These are phyloP conservation scores for Ctenopoma kingsleyae DNA, from an alignment of 2,797 vertebrate species.

Conservation along the genomic window DNA sequence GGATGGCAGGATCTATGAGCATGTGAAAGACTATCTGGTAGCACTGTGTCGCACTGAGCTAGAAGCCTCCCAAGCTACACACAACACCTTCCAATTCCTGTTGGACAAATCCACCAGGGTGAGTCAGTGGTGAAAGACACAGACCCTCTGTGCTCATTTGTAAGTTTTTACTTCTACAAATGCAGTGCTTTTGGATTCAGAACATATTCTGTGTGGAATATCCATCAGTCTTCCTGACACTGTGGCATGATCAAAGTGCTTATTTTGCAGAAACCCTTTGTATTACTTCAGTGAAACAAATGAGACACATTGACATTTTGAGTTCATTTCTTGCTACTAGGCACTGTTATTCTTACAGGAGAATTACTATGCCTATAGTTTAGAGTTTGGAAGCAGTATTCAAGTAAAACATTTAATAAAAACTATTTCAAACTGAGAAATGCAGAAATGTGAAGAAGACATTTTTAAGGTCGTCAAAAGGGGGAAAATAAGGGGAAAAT, in stretches of 20 bases:
- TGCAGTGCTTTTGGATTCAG: not conserved
- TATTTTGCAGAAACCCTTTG: not conserved
- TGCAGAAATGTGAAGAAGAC: too few species aligned
- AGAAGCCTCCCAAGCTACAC: conserved; percentile 93
- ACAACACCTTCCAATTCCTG: conserved; percentile 97
- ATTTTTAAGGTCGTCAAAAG: too few species aligned
- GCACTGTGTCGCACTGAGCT: conserved; percentile 94
- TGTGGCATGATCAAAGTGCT: not conserved
- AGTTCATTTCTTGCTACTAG: conserved; percentile 14
- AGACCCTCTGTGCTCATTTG: not conserved
- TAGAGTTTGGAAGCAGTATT: conserved; percentile 1
- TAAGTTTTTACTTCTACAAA: conserved; percentile 1
- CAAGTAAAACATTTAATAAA: conserved; percentile 4
- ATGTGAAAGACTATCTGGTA: conserved; percentile 97
- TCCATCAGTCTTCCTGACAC: conserved; percentile 10
- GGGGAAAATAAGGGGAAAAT: too few species aligned
- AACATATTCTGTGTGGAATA: not conserved
- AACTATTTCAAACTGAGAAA: not conserved
- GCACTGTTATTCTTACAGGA: conserved; percentile 2
- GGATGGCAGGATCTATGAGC: conserved; percentile 94
- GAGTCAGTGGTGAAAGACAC: conserved; percentile 68
- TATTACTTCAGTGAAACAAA: not conserved
- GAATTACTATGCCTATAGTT: not conserved
- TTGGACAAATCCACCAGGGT: conserved; percentile 96
- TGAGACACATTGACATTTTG: conserved; percentile 15